Percentiles rank a stretch among this genome's conserved stretches.
Evolutionary conservation across 2,113 vertebrate species (phyloP).

Genomic region (Oryzias woworae): DNA sequence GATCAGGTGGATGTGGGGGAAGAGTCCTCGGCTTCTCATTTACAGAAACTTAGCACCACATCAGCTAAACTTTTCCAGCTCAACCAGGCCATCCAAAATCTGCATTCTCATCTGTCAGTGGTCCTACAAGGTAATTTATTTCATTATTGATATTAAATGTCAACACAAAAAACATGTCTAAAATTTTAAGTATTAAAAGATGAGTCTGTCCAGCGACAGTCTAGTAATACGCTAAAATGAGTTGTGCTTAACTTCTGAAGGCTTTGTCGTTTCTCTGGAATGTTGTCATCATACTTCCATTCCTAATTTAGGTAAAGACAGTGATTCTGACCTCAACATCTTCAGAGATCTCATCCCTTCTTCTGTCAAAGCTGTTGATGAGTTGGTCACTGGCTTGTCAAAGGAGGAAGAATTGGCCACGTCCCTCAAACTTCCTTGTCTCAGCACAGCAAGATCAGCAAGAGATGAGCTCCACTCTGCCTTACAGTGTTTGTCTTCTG

Average conservation of each 20-base stretch:
- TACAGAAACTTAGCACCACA: slow-evolving; percentile 65
- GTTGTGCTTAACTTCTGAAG: neutral
- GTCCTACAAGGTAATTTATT: slow-evolving; percentile 78
- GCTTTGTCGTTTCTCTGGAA: neutral
- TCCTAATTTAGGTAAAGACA: slow-evolving; percentile 52
- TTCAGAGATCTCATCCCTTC: slow-evolving; percentile 64
- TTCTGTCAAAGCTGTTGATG: slow-evolving; percentile 67
- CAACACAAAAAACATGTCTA: neutral
- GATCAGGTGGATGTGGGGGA: slow-evolving; percentile 41
- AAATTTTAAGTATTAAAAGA: neutral
- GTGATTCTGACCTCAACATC: slow-evolving; percentile 35
- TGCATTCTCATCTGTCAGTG: slow-evolving; percentile 70
- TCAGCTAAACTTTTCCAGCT: slow-evolving; percentile 79
- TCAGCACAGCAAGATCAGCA: slow-evolving; percentile 40
- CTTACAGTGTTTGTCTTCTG: slow-evolving; percentile 71
- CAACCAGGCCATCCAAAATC: slow-evolving; percentile 76
- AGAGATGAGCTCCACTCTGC: slow-evolving; percentile 73
- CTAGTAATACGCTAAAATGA: too few species aligned
- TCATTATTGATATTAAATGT: neutral
- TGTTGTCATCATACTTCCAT: neutral
- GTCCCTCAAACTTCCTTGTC: slow-evolving; percentile 46
- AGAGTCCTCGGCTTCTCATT: slow-evolving; percentile 44
- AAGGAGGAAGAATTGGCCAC: slow-evolving; percentile 3
- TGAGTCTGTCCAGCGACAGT: too few species aligned
- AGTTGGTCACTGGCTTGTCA: slow-evolving; percentile 53